These are phyloP conservation scores for Garrulus glandarius DNA, from an alignment of 2,797 vertebrate genomes.

Conservation along the genomic window DNA sequence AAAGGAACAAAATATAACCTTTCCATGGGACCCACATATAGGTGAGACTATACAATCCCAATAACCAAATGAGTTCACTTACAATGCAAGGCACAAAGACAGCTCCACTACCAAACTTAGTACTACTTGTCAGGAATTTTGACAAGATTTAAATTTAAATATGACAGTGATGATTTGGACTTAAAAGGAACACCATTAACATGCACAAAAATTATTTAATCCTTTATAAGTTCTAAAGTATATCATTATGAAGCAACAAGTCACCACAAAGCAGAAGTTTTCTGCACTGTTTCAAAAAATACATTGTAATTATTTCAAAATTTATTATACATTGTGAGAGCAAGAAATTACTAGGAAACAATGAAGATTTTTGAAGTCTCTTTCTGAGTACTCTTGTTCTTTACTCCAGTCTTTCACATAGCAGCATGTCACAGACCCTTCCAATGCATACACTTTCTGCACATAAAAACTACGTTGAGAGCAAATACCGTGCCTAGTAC, in stretches of 20 bases:
- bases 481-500: not conserved
- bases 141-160: not conserved
- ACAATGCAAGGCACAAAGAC: not conserved
- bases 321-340: not conserved
- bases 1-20: not conserved
- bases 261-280: not conserved
- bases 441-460: not conserved
- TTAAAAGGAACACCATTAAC: not conserved
- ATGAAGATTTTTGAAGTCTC: not conserved
- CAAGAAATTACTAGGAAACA: not conserved
- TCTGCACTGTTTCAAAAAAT: not conserved
- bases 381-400: not conserved
- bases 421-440: not conserved
- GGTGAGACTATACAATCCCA: not conserved
- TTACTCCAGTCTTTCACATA: not conserved
- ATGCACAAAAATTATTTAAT: not conserved
- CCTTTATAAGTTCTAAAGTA: not conserved
- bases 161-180: not conserved
- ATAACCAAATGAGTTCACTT: not conserved
- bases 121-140: not conserved
- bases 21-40: not conserved
- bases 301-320: not conserved
- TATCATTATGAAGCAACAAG: not conserved
- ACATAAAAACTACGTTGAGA: not conserved
- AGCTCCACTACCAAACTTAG: not conserved